phyloP scores from a whole-genome alignment of 2,113 vertebrate species.

The Platichthys stellatus region DNA sequence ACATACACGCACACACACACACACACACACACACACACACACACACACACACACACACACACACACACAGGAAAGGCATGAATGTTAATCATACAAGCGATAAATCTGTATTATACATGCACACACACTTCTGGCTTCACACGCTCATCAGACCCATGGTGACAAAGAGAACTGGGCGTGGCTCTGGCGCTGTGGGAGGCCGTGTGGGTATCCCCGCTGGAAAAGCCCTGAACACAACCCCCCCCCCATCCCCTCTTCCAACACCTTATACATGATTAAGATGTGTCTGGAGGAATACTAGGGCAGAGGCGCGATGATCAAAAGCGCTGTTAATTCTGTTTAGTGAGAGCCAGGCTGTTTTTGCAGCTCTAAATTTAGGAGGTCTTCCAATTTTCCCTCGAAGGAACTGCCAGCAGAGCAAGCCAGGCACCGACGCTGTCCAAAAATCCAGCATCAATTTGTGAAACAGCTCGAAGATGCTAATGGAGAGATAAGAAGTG shows the following conservation, averaged over 20 bases:
- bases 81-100: conserved; percentile 36
- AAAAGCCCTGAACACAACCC: conserved; percentile 60
- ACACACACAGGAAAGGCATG: conserved; percentile 8
- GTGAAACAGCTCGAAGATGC: conserved; percentile 22
- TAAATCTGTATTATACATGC: conserved; percentile 41
- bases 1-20: too few relatives aligned
- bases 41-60: conserved; percentile 10
- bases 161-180: conserved; percentile 67
- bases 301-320: conserved; percentile 33
- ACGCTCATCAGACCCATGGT: conserved; percentile 33
- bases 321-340: conserved; percentile 32
- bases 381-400: conserved; percentile 7
- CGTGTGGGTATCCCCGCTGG: conserved; percentile 66
- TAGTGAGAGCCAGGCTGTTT: conserved; percentile 23
- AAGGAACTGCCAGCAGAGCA: conserved; percentile 2
- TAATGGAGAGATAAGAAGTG: conserved; percentile 41
- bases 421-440: conserved; percentile 7
- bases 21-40: conserved; percentile 6
- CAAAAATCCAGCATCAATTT: conserved; percentile 14
- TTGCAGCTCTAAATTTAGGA: conserved; percentile 43
- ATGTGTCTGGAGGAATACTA: conserved; percentile 41
- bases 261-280: conserved; percentile 65
- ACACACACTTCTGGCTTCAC: conserved; percentile 35
- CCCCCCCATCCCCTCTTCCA: conserved; percentile 31
- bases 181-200: conserved; percentile 22